A percentile compares a stretch with the other conserved stretches of the same genome.
phyloP scores from a whole-genome alignment of 2,113 vertebrate genomes.

The Tautogolabrus adspersus region DNA sequence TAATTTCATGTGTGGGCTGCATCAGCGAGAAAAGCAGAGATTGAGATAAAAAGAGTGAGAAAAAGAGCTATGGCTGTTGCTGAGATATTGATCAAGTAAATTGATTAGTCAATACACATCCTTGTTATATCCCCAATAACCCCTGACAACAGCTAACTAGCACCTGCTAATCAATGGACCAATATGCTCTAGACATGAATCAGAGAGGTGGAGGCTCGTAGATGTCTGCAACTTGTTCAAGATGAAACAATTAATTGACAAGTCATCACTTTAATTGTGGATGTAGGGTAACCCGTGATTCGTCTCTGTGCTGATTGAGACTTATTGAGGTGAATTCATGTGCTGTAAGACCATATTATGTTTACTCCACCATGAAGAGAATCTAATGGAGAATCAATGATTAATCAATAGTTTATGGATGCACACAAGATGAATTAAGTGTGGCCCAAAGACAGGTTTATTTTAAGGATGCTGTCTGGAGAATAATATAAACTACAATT shows the following conservation, averaged over 20 bases:
- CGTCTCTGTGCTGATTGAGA: slow-evolving; percentile 66
- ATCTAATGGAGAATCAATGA: slow-evolving; percentile 85
- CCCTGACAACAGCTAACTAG: slow-evolving; percentile 82
- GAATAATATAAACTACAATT: slow-evolving; percentile 52
- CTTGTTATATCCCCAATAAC: slow-evolving; percentile 84
- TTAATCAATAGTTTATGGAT: slow-evolving; percentile 79
- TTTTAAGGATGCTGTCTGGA: slow-evolving; percentile 61
- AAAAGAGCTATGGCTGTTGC: slow-evolving; percentile 79
- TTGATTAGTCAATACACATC: slow-evolving; percentile 85
- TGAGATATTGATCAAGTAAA: slow-evolving; percentile 82
- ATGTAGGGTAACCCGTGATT: slow-evolving; percentile 52
- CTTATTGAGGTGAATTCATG: slow-evolving; percentile 67
- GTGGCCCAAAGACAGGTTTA: slow-evolving; percentile 66
- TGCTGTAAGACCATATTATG: slow-evolving; percentile 78
- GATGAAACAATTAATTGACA: slow-evolving; percentile 27
- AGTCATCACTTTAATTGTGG: slow-evolving; percentile 42
- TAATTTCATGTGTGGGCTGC: slow-evolving; percentile 40
- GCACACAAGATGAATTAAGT: slow-evolving; percentile 71
- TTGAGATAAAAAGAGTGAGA: slow-evolving; percentile 75
- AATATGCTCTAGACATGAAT: slow-evolving; percentile 61
- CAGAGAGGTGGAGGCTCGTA: slow-evolving; percentile 39
- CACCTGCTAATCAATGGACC: slow-evolving; percentile 84
- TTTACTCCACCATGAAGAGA: slow-evolving; percentile 79
- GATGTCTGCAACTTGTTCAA: slow-evolving; percentile 16
- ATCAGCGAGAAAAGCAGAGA: slow-evolving; percentile 34